Evolutionary conservation across 1,140 invertebrate genomes (phyloP).

Genomic region (Vanessa atalanta): DNA sequence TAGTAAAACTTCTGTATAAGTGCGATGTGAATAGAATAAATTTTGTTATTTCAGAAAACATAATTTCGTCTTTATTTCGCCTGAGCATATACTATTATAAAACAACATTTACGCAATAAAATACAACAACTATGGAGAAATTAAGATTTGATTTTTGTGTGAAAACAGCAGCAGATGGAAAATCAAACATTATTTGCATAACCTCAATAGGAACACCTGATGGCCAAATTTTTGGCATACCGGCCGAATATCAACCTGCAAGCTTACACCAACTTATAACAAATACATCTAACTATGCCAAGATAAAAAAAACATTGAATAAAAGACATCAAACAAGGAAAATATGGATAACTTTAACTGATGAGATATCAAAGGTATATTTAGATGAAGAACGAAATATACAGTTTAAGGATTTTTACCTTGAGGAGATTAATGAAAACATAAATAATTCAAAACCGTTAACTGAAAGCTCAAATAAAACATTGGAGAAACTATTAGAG

Average conservation of each 20-base stretch:
- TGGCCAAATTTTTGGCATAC: conserved; percentile 44
- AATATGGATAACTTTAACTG: conserved; percentile 50
- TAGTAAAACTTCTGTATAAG: too few species aligned
- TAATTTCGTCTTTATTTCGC: conserved; percentile 4
- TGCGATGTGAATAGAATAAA: too few species aligned
- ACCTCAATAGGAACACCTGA: conserved; percentile 51
- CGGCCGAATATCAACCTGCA: conserved; percentile 44
- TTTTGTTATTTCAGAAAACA: conserved; percentile 5
- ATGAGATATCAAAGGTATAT: conserved; percentile 47
- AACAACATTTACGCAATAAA: conserved; percentile 44
- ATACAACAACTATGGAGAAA: conserved; percentile 47
- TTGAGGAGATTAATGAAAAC: conserved; percentile 47
- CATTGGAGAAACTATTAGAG: conserved; percentile 39
- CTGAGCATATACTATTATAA: conserved; percentile 31
- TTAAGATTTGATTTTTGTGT: conserved; percentile 55
- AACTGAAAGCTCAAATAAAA: conserved; percentile 27
- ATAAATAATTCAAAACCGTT: conserved; percentile 13
- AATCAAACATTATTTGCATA: conserved; percentile 52
- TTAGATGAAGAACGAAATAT: conserved; percentile 51
- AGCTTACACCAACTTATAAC: conserved; percentile 4
- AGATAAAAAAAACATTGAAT: conserved; percentile 43
- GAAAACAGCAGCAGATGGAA: conserved; percentile 46
- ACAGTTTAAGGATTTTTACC: conserved; percentile 52
- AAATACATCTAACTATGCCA: conserved; percentile 37
- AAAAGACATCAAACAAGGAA: conserved; percentile 52